Evolutionary conservation across 2,888 invertebrate species (phyloP), one percentile per base, ranked within the genome.

Genomic region (Folsomia candida): DNA sequence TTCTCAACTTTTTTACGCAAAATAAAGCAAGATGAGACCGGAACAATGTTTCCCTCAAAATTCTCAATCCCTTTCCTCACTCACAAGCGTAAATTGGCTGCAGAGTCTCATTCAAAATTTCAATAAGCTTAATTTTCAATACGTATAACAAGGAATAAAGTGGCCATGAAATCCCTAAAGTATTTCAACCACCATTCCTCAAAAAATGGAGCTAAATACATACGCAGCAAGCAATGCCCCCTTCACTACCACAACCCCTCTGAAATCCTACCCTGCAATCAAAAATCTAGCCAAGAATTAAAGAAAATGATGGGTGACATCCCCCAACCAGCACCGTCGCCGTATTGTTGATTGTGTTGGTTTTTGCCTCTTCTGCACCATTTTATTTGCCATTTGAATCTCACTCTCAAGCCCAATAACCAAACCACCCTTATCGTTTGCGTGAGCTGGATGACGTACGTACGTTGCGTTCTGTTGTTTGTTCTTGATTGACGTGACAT

Each of bases 151-250:
- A 24, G 24, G 51, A 51, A 24, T 58, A 70, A 75, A 72, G 68
- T 71, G 72, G 69, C 72, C 70, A 64, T 77, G 71, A 74, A 73
- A 75, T 74, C 77, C 74, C 77, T 26, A 58, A 73, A 74, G 75
- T 51, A 69, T 65, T 37, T 37, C 37, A 37, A 14, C 14, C 37
- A 9, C 75, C 71, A 75, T 73, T 71, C 70, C 71, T 68, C 60
- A 29, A 68, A 68, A 37, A 37, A 37, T 37, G 14, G 14, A 37
- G 37, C 37, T 37, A 37, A 37, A 37, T 37, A 37, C 37, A 37
- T 37, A 37, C 37, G 4, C 37, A 4, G 6, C 37, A 37, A 37
- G n/a, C 14, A 37, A 37, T 14, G 4, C 37, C 37, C 37, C 37
- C 37, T 37, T 37, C 37, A 9, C 14, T 14, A 4, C 6, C 4